Evolutionary conservation across 2,888 invertebrate genomes (phyloP).

Genomic region (Chloromyia formosa): DNA sequence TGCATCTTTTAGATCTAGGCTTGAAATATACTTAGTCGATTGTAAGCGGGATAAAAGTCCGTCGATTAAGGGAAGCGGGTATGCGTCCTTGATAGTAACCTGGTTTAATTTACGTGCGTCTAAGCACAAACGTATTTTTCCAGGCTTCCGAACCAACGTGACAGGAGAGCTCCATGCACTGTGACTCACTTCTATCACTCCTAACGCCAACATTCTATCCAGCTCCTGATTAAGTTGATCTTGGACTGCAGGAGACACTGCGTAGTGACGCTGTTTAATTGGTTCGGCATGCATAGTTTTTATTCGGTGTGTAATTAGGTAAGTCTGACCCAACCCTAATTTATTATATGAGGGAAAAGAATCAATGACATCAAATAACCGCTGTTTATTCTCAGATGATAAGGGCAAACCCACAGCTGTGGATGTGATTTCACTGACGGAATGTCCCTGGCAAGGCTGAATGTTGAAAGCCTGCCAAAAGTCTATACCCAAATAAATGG

Average conservation of each 20-base stretch:
- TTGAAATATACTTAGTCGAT: constrained; percentile 52
- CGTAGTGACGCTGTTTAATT: constrained; percentile 25
- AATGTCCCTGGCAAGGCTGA: background rate
- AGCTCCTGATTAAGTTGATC: constrained; percentile 16
- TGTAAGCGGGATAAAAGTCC: constrained; percentile 52
- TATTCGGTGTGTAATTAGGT: background rate
- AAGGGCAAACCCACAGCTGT: background rate
- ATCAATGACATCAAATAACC: too few relatives aligned
- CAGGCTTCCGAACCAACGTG: constrained; percentile 6
- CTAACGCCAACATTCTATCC: constrained; percentile 39
- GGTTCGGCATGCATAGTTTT: background rate
- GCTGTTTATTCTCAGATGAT: too few relatives aligned
- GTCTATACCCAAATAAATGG: background rate
- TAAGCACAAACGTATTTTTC: constrained; percentile 50
- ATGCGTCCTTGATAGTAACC: constrained; percentile 52
- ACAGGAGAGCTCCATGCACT: constrained; percentile 27
- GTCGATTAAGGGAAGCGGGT: constrained; percentile 52
- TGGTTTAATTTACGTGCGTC: constrained; percentile 52
- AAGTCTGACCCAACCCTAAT: constrained; percentile 7
- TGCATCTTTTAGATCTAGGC: constrained; percentile 53
- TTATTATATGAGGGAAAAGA: too few relatives aligned
- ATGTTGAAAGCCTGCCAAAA: background rate
- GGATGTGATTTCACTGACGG: too few relatives aligned
- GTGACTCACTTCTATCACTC: constrained; percentile 52
- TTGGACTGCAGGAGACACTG: constrained; percentile 28